Percentiles rank a stretch among this genome's conserved stretches.
Evolutionary conservation across 2,113 vertebrate genomes (phyloP).

Genomic region (Ahaetulla prasina): DNA sequence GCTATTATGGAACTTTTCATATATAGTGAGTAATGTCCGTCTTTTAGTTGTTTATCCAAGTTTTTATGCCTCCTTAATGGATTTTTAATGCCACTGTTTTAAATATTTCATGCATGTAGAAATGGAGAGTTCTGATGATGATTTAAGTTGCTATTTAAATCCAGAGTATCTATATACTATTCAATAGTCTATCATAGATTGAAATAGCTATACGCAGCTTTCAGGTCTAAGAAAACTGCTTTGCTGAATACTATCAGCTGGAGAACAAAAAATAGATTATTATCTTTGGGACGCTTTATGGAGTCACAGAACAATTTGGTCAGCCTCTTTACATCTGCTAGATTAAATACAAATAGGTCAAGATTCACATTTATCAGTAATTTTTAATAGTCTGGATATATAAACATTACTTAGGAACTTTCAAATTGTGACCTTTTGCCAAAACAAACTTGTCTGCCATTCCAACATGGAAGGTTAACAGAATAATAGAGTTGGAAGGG

Average conservation of each 20-base stretch:
- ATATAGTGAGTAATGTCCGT: neutral
- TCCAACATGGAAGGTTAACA: neutral
- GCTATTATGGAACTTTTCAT: conserved; percentile 23
- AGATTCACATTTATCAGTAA: neutral
- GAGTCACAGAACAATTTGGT: neutral
- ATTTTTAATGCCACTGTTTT: neutral
- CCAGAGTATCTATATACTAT: neutral
- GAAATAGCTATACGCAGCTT: neutral
- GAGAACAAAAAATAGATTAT: neutral
- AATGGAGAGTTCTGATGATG: neutral
- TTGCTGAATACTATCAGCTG: neutral
- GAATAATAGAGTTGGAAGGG: too few relatives aligned
- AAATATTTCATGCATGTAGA: neutral
- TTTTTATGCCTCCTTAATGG: neutral
- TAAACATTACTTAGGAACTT: neutral
- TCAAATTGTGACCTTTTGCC: neutral
- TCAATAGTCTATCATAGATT: neutral
- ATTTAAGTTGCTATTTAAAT: neutral
- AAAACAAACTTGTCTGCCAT: neutral
- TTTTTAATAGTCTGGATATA: neutral
- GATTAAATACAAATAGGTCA: neutral
- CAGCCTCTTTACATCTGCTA: neutral
- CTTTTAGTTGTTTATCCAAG: neutral
- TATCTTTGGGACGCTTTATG: neutral
- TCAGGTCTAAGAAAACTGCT: neutral